Evolutionary conservation across 2,113 vertebrate species (phyloP).

Genomic region (Daboia siamensis): DNA sequence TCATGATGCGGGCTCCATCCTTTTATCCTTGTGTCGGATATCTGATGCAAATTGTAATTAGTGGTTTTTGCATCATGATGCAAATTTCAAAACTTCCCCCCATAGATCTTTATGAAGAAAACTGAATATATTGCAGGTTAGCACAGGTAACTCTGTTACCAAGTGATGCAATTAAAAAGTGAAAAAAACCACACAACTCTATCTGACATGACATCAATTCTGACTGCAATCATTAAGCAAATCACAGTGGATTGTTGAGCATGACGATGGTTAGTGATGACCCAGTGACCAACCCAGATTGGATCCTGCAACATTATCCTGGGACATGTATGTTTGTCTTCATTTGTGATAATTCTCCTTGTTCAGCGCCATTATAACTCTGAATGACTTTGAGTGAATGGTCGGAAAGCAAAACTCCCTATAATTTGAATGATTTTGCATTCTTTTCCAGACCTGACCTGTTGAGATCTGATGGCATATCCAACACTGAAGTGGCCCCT

Average conservation of each 20-base stretch:
- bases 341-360: neutral
- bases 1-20: neutral
- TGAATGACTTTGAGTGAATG: neutral
- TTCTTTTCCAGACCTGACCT: slow-evolving; percentile 83
- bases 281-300: neutral
- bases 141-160: neutral
- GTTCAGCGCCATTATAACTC: neutral
- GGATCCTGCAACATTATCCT: neutral
- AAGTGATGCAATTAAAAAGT: neutral
- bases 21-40: neutral
- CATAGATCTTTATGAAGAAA: neutral
- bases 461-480: slow-evolving; percentile 89
- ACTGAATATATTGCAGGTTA: neutral
- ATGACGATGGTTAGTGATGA: neutral
- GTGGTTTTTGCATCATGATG: neutral
- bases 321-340: neutral
- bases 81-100: neutral
- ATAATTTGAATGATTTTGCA: neutral
- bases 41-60: neutral
- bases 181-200: neutral
- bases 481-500: slow-evolving; percentile 78
- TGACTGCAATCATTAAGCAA: neutral
- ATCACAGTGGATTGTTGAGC: neutral
- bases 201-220: neutral
- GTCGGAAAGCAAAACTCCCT: neutral